These are phyloP conservation scores for Pantelozetes paolii DNA, from an alignment of 2,888 invertebrate genomes.

Conservation along the genomic window DNA sequence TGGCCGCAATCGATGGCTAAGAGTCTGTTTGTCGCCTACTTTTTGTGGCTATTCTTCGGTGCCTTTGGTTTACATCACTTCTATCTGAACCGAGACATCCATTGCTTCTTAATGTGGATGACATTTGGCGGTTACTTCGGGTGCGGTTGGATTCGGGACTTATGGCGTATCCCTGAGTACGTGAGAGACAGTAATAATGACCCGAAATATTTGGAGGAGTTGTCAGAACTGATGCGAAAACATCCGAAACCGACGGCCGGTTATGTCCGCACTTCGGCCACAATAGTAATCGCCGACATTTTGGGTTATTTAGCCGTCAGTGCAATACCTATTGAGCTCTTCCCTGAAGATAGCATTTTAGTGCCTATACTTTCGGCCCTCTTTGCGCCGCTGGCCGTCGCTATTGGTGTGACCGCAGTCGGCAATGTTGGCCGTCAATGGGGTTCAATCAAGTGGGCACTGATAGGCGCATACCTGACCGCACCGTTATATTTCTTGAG, in stretches of 20 bases:
- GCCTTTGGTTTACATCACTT: slow-evolving; percentile 83
- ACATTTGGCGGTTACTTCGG: slow-evolving; percentile 80
- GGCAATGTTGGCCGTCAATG: slow-evolving; percentile 82
- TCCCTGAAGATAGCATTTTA: slow-evolving; percentile 62
- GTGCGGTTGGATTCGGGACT: slow-evolving; percentile 78
- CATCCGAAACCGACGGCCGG: slow-evolving; percentile 58
- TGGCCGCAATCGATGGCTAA: slow-evolving; percentile 49
- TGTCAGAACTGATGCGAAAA: slow-evolving; percentile 61
- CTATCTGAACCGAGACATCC: slow-evolving; percentile 79
- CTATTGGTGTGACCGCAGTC: slow-evolving; percentile 79
- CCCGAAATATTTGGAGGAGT: slow-evolving; percentile 53
- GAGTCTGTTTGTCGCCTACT: slow-evolving; percentile 64
- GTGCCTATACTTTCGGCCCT: slow-evolving; percentile 65
- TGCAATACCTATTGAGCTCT: slow-evolving; percentile 71
- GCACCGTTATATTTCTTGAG: slow-evolving; percentile 59
- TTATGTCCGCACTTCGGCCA: slow-evolving; percentile 55
- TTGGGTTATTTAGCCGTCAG: slow-evolving; percentile 71
- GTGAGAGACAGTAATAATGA: slow-evolving; percentile 63
- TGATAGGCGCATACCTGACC: slow-evolving; percentile 68
- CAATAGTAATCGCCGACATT: slow-evolving; percentile 70
- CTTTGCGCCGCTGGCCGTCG: slow-evolving; percentile 66
- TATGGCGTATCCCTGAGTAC: slow-evolving; percentile 77
- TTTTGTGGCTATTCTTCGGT: slow-evolving; percentile 83
- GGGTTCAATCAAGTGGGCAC: slow-evolving; percentile 66
- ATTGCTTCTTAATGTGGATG: slow-evolving; percentile 84